A percentile compares a stretch with the other conserved stretches of the same genome.
These are phyloP conservation scores for Otolemur garnettii DNA, from an alignment of 2,113 vertebrate species.

Conservation along the genomic window DNA sequence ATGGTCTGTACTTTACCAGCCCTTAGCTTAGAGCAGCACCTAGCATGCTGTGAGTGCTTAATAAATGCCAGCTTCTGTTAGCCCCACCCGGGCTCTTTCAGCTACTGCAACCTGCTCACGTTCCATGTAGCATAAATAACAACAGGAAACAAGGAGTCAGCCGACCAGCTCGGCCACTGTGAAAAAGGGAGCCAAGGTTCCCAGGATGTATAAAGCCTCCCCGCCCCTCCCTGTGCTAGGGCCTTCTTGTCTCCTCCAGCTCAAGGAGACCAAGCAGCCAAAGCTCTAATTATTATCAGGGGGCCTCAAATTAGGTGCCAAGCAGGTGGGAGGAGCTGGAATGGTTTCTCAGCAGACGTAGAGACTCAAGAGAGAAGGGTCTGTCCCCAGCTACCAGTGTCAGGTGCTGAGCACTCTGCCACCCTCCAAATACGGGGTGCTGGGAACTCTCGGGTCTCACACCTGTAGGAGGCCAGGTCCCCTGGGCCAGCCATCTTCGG, in stretches of 20 bases:
- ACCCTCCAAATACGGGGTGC: fast-evolving
- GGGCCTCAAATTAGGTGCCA: not conserved
- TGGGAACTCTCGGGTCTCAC: not conserved
- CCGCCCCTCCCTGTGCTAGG: not conserved
- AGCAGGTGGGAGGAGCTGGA: not conserved
- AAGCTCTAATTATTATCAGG: not conserved
- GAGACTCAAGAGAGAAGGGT: not conserved
- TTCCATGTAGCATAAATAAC: not conserved
- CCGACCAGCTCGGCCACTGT: not conserved
- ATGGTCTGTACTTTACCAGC: not conserved
- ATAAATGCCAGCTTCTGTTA: not conserved
- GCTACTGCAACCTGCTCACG: not conserved
- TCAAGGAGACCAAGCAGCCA: not conserved
- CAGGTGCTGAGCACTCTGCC: not conserved
- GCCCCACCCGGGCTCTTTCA: not conserved
- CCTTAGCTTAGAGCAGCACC: not conserved
- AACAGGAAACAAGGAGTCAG: not conserved
- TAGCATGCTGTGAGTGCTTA: not conserved
- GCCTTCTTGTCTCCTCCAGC: not conserved
- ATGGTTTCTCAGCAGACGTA: not conserved
- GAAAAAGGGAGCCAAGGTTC: not conserved
- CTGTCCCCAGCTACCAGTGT: not conserved
- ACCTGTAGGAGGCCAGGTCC: not conserved
- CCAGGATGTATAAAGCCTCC: not conserved
- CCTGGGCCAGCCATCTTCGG: not conserved